These are phyloP conservation scores for Nycticebus coucang DNA, from an alignment of 2,113 vertebrate genomes.

Conservation along the genomic window DNA sequence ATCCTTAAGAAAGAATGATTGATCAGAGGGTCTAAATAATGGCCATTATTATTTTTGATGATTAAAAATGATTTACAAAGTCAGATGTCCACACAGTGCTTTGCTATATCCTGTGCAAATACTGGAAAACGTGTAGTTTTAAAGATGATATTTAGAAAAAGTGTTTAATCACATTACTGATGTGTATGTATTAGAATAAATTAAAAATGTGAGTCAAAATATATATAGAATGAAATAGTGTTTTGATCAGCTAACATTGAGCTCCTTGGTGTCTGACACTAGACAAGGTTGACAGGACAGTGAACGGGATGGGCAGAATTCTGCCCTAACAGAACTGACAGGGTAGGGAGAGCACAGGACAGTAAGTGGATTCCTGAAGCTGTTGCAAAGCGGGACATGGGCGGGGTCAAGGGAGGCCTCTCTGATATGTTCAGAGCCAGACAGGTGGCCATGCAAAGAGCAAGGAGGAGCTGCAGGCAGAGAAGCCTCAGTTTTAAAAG, in stretches of 20 bases:
- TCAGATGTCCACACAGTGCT: neutral
- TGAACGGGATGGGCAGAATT: neutral
- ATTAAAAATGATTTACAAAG: neutral
- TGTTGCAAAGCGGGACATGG: no score
- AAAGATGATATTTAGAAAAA: neutral
- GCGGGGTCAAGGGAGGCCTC: neutral
- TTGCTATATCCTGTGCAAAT: neutral
- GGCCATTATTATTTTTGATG: neutral
- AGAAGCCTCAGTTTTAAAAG: neutral
- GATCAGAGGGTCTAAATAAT: neutral
- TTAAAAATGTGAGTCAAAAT: neutral
- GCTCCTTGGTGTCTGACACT: neutral
- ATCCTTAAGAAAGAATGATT: neutral
- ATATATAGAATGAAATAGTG: neutral
- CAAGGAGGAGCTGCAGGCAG: neutral
- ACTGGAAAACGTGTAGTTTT: neutral
- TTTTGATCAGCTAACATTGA: neutral
- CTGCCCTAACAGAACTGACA: neutral
- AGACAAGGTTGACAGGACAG: neutral
- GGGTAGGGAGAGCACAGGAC: neutral
- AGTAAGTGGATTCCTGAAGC: no score
- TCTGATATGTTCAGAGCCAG: no score
- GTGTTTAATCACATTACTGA: neutral
- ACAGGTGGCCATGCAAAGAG: fast-evolving
- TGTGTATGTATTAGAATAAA: neutral